These are phyloP conservation scores for Taenioides sp. DNA, from an alignment of 2,797 vertebrate genomes.

Conservation along the genomic window DNA sequence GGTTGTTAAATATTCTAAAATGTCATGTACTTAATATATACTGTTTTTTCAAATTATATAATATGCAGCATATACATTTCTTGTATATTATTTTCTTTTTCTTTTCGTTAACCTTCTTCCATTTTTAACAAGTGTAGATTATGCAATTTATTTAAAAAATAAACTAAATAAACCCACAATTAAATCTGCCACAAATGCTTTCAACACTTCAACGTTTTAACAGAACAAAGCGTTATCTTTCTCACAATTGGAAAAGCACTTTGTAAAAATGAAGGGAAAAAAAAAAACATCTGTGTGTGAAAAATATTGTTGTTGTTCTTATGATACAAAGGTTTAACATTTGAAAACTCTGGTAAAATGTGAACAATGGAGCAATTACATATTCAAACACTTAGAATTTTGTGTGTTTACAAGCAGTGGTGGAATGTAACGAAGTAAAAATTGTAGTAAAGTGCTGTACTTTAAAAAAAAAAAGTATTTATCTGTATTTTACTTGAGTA, in stretches of 20 bases:
- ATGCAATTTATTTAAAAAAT: not conserved
- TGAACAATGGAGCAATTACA: conserved; percentile 28
- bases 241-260: conserved; percentile 53
- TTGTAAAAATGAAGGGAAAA: conserved; percentile 11
- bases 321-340: conserved; percentile 48
- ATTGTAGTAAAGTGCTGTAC: too few species aligned
- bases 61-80: too few species aligned
- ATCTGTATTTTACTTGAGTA: too few species aligned
- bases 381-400: conserved; percentile 21
- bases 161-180: conserved; percentile 34
- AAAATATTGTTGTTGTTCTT: conserved; percentile 15
- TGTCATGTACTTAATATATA: too few species aligned
- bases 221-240: conserved; percentile 42
- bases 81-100: not conserved
- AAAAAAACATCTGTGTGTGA: not conserved
- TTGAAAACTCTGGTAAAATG: conserved; percentile 27
- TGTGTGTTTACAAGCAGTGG: not conserved
- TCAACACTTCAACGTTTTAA: conserved; percentile 27
- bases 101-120: not conserved
- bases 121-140: not conserved
- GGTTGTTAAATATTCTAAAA: too few species aligned
- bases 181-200: conserved; percentile 35
- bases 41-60: not conserved
- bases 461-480: too few species aligned
- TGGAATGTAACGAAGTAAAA: too few species aligned